Evolutionary conservation across 2,797 vertebrate species (phyloP).

Genomic region (Phoxinus dragarum): DNA sequence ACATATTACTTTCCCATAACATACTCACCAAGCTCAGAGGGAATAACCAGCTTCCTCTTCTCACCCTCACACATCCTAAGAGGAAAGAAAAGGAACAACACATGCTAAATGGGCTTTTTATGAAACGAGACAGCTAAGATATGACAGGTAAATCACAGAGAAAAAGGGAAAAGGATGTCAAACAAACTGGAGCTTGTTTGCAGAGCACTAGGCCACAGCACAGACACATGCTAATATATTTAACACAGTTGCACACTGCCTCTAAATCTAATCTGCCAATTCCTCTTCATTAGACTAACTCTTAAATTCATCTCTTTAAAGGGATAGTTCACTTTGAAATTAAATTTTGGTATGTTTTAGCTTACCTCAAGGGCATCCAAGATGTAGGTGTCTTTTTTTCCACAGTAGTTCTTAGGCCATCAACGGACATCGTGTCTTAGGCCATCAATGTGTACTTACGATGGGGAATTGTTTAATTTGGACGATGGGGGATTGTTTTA

Average conservation of each 20-base stretch:
- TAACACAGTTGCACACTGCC: background rate
- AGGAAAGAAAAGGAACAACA: background rate
- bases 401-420: too few relatives aligned
- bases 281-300: background rate
- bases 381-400: too few relatives aligned
- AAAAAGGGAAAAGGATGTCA: background rate
- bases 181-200: background rate
- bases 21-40: constrained; percentile 84
- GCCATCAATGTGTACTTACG: too few relatives aligned
- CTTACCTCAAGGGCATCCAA: too few relatives aligned
- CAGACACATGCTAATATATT: background rate
- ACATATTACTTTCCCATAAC: background rate
- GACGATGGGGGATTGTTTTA: too few relatives aligned
- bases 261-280: background rate
- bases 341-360: too few relatives aligned
- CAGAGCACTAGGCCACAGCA: background rate
- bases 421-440: too few relatives aligned
- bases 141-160: background rate
- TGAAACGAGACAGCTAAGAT: background rate
- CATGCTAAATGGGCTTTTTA: background rate
- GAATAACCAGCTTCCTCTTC: constrained; percentile 93
- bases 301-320: background rate
- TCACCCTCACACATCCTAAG: constrained; percentile 91
- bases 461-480: too few relatives aligned
- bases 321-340: too few relatives aligned